phyloP scores from a whole-genome alignment of 2,113 vertebrate species.

The Daphoenositta chrysoptera region DNA sequence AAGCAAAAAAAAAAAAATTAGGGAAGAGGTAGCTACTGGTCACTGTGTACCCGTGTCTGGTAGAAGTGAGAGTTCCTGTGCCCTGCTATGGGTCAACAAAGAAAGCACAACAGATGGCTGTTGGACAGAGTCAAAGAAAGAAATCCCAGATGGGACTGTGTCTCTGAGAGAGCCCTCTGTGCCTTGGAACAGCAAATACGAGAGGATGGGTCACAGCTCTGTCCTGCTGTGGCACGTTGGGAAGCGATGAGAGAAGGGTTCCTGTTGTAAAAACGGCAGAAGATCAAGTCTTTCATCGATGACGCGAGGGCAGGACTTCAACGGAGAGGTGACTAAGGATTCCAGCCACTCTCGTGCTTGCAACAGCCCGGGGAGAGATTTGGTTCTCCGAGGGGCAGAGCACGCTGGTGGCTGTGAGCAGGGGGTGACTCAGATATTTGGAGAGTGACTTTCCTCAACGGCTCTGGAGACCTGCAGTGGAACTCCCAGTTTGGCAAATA shows the following conservation, averaged over 20 bases:
- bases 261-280: neutral
- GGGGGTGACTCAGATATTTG: neutral
- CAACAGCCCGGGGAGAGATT: neutral
- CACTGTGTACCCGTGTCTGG: neutral
- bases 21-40: neutral
- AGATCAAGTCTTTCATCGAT: neutral
- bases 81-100: neutral
- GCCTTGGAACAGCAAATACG: neutral
- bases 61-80: neutral
- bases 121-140: neutral
- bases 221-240: neutral
- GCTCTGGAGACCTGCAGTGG: neutral
- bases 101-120: neutral
- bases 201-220: neutral
- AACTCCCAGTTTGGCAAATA: neutral
- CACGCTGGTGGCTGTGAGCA: neutral
- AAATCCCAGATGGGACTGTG: neutral
- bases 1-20: neutral
- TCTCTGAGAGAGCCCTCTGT: neutral
- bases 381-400: neutral
- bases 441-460: neutral
- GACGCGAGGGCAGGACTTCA: neutral
- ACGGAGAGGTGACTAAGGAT: neutral
- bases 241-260: constrained; percentile 37
- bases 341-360: neutral